These are phyloP conservation scores for Galemys pyrenaicus DNA, from an alignment of 2,113 vertebrate genomes.

Conservation along the genomic window DNA sequence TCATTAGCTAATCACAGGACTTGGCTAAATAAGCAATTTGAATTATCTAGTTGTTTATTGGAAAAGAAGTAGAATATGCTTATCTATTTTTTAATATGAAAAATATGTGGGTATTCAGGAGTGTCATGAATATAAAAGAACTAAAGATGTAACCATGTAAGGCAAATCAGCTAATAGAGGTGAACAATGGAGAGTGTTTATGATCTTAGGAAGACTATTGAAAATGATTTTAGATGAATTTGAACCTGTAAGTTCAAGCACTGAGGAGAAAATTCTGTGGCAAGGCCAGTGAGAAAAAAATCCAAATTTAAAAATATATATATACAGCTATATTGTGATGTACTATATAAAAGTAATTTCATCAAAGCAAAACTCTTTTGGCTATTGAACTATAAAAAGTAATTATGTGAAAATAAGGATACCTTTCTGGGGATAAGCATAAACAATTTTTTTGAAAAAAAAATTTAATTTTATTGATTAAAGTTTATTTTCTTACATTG, in stretches of 20 bases:
- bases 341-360: not conserved
- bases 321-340: not conserved
- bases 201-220: not conserved
- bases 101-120: slow-evolving; percentile 30
- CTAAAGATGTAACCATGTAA: not conserved
- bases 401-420: slow-evolving; percentile 4
- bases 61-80: slow-evolving; percentile 6
- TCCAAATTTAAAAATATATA: not conserved
- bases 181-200: not conserved
- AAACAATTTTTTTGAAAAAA: not conserved
- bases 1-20: slow-evolving; percentile 15
- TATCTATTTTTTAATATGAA: slow-evolving; percentile 52
- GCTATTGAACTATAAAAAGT: not conserved
- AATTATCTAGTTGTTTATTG: slow-evolving; percentile 55
- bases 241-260: not conserved
- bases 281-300: not conserved
- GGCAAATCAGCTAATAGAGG: slow-evolving; percentile 24
- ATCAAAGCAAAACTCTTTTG: not conserved
- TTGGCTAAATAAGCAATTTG: not conserved
- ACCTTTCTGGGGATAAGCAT: not conserved
- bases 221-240: slow-evolving; percentile 18
- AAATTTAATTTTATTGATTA: too few relatives aligned
- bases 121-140: not conserved
- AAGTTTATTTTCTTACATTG: too few relatives aligned
- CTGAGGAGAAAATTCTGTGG: not conserved